Conservation (phyloP, 2,797 vertebrate genomes). For the Tachyglossus aculeatus region DNA sequence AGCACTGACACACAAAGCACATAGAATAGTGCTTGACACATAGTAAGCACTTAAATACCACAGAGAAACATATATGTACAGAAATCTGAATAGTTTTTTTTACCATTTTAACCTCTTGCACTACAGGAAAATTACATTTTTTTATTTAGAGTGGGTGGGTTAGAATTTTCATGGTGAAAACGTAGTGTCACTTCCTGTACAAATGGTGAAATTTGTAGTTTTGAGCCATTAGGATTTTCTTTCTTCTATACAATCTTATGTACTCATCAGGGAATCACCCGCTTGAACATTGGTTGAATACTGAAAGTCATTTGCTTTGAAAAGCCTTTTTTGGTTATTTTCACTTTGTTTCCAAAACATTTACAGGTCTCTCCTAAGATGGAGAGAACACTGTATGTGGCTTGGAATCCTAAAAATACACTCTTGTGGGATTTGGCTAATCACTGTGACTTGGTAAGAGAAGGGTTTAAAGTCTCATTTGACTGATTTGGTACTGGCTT, state of each 20-base stretch:
- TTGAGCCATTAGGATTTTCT: not conserved
- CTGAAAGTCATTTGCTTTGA: conserved; percentile 2
- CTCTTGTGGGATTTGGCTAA: conserved; percentile 8
- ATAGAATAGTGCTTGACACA: too few relatives aligned
- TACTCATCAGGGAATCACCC: not conserved
- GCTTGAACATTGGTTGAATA: not conserved
- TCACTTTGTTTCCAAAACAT: too few relatives aligned
- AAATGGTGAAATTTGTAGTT: not conserved
- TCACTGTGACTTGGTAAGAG: not conserved
- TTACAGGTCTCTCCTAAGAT: not conserved
- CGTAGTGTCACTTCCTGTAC: not conserved
- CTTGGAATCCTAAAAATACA: conserved; percentile 17
- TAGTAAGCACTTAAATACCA: too few relatives aligned
- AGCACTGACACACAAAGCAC: not conserved
- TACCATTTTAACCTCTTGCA: too few relatives aligned
- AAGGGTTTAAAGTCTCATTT: not conserved
- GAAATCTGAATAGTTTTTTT: not conserved
- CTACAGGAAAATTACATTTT: not conserved
- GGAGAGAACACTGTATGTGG: conserved; percentile 4
- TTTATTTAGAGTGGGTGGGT: not conserved
- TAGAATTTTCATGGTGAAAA: not conserved
- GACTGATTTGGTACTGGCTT: conserved; percentile 37
- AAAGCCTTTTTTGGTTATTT: conserved; percentile 26
- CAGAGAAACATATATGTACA: too few relatives aligned
- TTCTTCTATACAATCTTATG: not conserved